phyloP scores from a whole-genome alignment of 2,797 vertebrate genomes.

The Podarcis lilfordi region DNA sequence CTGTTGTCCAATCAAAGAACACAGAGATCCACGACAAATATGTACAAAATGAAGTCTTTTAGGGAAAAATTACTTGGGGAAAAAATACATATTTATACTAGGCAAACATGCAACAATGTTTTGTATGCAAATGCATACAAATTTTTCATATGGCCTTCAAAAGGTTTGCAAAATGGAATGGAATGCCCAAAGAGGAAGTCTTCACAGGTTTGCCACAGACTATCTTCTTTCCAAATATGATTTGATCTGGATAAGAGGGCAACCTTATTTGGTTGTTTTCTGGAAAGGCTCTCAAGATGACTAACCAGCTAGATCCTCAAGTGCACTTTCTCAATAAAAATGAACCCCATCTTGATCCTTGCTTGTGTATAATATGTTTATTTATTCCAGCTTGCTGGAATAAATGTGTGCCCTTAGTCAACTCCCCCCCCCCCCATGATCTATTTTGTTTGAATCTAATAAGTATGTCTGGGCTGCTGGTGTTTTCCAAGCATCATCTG shows the following conservation, averaged over 20 bases:
- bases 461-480: conserved; percentile 29
- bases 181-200: too few relatives aligned
- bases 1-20: too few relatives aligned
- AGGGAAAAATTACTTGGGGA: too few relatives aligned
- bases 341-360: not conserved
- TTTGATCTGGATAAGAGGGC: not conserved
- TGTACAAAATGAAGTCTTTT: too few relatives aligned
- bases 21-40: too few relatives aligned
- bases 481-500: conserved; percentile 50
- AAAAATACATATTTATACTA: too few relatives aligned
- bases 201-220: not conserved
- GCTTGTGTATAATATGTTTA: not conserved
- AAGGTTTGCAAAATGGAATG: too few relatives aligned
- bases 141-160: too few relatives aligned
- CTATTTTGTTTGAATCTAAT: conserved; percentile 36
- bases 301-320: conserved; percentile 20
- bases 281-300: not conserved
- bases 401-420: not conserved
- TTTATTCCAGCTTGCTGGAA: not conserved
- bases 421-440: conserved; percentile 28
- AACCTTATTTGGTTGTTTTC: not conserved
- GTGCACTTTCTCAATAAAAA: conserved; percentile 21
- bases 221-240: not conserved
- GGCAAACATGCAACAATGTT: too few relatives aligned
- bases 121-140: too few relatives aligned